Conservation (phyloP, 1,140 invertebrate genomes). For the Oedothorax gibbosus region DNA sequence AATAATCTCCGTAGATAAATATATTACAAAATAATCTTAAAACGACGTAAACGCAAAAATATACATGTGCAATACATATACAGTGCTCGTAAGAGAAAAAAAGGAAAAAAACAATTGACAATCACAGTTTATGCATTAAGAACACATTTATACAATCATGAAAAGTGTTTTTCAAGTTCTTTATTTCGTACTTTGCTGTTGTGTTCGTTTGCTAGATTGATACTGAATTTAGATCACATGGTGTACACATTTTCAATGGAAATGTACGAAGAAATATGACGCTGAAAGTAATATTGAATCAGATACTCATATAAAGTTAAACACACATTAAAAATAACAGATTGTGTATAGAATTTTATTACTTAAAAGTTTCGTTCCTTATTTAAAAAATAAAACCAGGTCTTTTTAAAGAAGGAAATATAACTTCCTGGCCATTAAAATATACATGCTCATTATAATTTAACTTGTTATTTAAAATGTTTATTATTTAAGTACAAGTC, state of each 20-base stretch:
- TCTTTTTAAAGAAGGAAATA: no score
- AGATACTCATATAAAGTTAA: no score
- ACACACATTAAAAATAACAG: no score
- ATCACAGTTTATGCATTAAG: conserved; percentile 51
- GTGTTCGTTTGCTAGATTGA: conserved; percentile 23
- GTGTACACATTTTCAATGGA: conserved; percentile 28
- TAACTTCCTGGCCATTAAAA: no score
- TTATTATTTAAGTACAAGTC: no score
- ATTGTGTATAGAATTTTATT: no score
- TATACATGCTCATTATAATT: no score
- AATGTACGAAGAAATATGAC: not conserved
- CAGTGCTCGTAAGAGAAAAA: conserved; percentile 29
- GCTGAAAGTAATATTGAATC: no score
- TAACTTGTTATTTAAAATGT: no score
- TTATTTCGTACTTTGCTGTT: conserved; percentile 42
- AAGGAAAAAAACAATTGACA: not conserved
- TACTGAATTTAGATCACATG: conserved; percentile 36
- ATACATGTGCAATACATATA: conserved; percentile 49
- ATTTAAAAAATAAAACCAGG: no score
- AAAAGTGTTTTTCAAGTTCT: conserved; percentile 30
- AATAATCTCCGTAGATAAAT: conserved; percentile 30
- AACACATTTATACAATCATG: conserved; percentile 43
- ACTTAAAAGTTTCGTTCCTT: no score
- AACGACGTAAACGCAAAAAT: conserved; percentile 26
- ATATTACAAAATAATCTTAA: conserved; percentile 52